Conservation (phyloP, 2,797 vertebrate species). For the Spheniscus humboldti region DNA sequence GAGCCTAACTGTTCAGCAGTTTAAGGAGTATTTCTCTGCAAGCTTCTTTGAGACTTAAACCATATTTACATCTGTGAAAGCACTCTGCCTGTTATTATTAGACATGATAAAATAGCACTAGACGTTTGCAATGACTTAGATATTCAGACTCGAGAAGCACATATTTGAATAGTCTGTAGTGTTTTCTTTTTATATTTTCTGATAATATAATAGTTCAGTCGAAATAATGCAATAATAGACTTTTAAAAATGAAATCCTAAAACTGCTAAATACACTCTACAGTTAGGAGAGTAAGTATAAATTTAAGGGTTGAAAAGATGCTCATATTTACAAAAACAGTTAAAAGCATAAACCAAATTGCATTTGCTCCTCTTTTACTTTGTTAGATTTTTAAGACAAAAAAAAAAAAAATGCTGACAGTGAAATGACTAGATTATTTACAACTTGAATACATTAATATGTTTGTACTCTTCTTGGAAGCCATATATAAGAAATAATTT, state of each 20-base stretch:
- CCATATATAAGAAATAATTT: neutral
- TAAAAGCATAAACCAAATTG: neutral
- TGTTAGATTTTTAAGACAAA: neutral
- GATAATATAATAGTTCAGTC: neutral
- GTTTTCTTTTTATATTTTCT: constrained; percentile 33
- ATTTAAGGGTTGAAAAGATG: neutral
- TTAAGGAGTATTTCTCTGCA: neutral
- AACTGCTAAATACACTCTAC: neutral
- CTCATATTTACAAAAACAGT: neutral
- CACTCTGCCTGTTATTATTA: constrained; percentile 49
- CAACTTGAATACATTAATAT: neutral
- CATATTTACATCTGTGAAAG: constrained; percentile 17
- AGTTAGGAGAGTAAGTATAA: neutral
- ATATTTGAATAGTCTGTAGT: neutral
- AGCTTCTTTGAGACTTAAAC: neutral
- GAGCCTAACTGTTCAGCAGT: neutral
- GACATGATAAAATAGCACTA: constrained; percentile 12
- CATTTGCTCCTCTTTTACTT: neutral
- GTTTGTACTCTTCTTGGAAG: neutral
- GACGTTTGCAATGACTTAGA: constrained; percentile 21
- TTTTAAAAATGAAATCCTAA: neutral
- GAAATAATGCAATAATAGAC: neutral
- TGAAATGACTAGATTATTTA: neutral
- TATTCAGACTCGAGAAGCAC: neutral
- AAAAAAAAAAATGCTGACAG: neutral